Base-by-base conservation (phyloP, 2,888 invertebrate species). In the Antheraea yamamai region DNA sequence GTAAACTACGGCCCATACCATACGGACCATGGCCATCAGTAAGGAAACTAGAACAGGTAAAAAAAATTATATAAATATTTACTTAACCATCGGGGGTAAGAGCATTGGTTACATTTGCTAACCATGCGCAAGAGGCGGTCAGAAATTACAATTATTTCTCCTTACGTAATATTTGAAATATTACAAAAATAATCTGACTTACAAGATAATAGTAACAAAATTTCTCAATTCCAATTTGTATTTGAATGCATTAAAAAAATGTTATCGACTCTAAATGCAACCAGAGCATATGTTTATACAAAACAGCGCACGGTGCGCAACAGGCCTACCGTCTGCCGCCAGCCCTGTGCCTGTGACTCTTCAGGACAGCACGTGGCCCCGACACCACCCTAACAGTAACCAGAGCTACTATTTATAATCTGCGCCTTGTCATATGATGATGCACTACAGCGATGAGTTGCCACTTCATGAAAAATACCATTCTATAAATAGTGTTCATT, bases 321-420 rank as follows among this genome's bases (percentile, higher is more conserved):
- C 75, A 70, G 35, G 70, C 39, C 35, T 39, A 70, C 70, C 20
- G 23, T 39, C 20, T 70, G 75, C 35, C 68, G 52, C 30, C 23
- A 47, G 75, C 58, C 79, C 79, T 81, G 85, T 83, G 89, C 83
- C 89, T 91, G 92, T 86, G 84, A 80, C 81, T 79, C 81, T 82
- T 90, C 89, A 88, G 79, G 80, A 76, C 80, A 76, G 76, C 78
- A 82, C 80, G 82, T 84, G 82, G 82, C 79, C 76, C 81, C 79
- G 81, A 81, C 80, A 79, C 72, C 81, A 79, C 81, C 74, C 82
- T 82, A 84, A 90, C 91, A 89, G 83, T 81, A 90, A 88, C 86
- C 89, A 89, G 90, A 87, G 78, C 77, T 78, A 84, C 85, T 89
- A 89, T 88, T 87, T 88, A 87, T 85, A 82, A 80, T 81, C 81